Conservation (phyloP, 2,888 invertebrate genomes). For the Drosophila histrio region DNA sequence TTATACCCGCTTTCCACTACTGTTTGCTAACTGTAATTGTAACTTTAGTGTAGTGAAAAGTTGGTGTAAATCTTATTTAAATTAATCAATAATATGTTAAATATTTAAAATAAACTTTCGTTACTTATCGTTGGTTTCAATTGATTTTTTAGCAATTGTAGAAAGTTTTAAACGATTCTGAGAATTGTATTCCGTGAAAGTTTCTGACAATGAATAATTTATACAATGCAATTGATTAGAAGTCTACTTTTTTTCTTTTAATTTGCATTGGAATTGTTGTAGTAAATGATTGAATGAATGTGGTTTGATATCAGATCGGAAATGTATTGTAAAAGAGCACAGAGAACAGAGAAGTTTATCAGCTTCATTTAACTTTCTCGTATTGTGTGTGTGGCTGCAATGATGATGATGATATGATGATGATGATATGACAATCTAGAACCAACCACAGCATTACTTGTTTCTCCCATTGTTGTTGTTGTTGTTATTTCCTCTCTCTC, state of each 20-base stretch:
- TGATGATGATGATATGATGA: constrained; percentile 14
- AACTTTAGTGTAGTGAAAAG: too few relatives aligned
- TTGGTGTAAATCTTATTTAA: too few relatives aligned
- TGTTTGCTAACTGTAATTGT: too few relatives aligned
- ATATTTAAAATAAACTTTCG: too few relatives aligned
- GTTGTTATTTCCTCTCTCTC: constrained; percentile 10
- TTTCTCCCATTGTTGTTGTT: constrained; percentile 16
- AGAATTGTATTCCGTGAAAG: constrained; percentile 48
- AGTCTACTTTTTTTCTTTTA: constrained; percentile 18
- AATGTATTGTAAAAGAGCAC: constrained; percentile 18
- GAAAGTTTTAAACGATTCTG: constrained; percentile 18
- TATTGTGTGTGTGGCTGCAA: constrained; percentile 4
- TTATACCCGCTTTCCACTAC: too few relatives aligned
- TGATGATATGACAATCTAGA: constrained; percentile 47
- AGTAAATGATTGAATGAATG: constrained; percentile 5
- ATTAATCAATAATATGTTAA: too few relatives aligned
- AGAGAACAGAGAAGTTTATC: constrained; percentile 26
- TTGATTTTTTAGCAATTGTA: not conserved
- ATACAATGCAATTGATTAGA: constrained; percentile 53
- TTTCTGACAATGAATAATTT: constrained; percentile 20
- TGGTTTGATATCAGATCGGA: constrained; percentile 31
- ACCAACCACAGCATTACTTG: constrained; percentile 13
- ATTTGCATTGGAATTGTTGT: constrained; percentile 50
- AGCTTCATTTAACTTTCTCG: constrained; percentile 47
- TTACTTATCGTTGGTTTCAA: not conserved